Evolutionary conservation across 2,888 invertebrate genomes (phyloP).

Genomic region (Hymenopus coronatus): DNA sequence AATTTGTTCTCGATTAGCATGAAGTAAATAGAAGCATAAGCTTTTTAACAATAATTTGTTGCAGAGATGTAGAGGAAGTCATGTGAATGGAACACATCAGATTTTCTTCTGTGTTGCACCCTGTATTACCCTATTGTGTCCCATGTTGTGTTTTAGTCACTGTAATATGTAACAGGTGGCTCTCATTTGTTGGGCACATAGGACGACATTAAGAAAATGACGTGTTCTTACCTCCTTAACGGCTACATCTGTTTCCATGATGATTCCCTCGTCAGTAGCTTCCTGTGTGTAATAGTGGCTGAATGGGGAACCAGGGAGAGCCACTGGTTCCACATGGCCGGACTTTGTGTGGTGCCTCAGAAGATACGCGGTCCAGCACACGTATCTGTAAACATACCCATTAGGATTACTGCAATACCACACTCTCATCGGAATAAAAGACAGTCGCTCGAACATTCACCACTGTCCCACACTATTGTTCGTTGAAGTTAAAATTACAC

Average conservation of each 20-base stretch:
- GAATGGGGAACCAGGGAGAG: conserved; percentile 70
- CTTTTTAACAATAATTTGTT: too few relatives aligned
- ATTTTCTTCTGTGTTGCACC: too few relatives aligned
- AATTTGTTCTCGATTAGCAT: too few relatives aligned
- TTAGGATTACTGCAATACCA: background rate
- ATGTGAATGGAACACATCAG: too few relatives aligned
- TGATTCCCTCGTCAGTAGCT: conserved; percentile 72
- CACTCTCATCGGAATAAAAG: too few relatives aligned
- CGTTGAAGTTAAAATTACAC: too few relatives aligned
- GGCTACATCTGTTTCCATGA: conserved; percentile 74
- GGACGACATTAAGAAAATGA: background rate
- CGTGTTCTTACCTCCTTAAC: conserved; percentile 60
- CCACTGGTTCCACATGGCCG: conserved; percentile 62
- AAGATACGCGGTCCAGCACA: conserved; percentile 70
- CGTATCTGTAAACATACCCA: conserved; percentile 47
- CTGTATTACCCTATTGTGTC: too few relatives aligned
- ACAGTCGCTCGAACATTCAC: too few relatives aligned
- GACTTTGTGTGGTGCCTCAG: conserved; percentile 55
- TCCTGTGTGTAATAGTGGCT: conserved; percentile 79
- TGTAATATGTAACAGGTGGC: background rate
- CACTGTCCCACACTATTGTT: too few relatives aligned
- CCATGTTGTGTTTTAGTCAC: background rate
- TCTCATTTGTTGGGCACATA: background rate
- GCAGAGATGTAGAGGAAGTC: too few relatives aligned
- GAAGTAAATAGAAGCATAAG: too few relatives aligned